These are phyloP conservation scores for Myrmophylax atrothorax DNA, from an alignment of 2,113 vertebrate species.

Conservation along the genomic window DNA sequence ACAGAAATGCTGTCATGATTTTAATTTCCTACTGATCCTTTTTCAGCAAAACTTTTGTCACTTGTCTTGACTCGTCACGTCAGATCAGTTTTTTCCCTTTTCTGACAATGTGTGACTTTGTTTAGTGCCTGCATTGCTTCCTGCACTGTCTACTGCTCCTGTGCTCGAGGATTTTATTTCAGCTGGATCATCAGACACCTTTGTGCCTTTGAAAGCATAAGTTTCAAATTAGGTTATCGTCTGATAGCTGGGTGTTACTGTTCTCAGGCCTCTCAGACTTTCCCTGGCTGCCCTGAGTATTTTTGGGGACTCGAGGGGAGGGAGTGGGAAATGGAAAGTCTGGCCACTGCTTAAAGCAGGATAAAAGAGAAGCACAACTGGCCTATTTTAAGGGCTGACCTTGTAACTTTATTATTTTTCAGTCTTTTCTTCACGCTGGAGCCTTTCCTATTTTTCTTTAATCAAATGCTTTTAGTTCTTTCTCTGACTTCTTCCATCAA, in stretches of 20 bases:
- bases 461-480: neutral
- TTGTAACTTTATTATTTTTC: neutral
- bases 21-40: conserved; percentile 57
- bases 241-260: neutral
- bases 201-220: conserved; percentile 49
- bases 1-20: conserved; percentile 56
- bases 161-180: conserved; percentile 59
- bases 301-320: neutral
- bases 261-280: neutral
- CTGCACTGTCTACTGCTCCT: conserved; percentile 41
- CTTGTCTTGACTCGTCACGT: conserved; percentile 41
- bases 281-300: neutral
- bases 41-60: conserved; percentile 56
- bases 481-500: neutral
- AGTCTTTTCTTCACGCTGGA: neutral
- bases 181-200: conserved; percentile 53
- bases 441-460: neutral
- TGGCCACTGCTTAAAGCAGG: neutral
- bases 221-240: conserved; percentile 53
- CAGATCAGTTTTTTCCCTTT: conserved; percentile 28
- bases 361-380: neutral
- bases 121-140: conserved; percentile 34
- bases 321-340: neutral
- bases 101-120: conserved; percentile 59
- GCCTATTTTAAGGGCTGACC: neutral